Evolutionary conservation across 92 coral and sea anemone genomes (phyloP), one percentile per base, ranked within the genome.

Genomic region (Palythoa grandis): DNA sequence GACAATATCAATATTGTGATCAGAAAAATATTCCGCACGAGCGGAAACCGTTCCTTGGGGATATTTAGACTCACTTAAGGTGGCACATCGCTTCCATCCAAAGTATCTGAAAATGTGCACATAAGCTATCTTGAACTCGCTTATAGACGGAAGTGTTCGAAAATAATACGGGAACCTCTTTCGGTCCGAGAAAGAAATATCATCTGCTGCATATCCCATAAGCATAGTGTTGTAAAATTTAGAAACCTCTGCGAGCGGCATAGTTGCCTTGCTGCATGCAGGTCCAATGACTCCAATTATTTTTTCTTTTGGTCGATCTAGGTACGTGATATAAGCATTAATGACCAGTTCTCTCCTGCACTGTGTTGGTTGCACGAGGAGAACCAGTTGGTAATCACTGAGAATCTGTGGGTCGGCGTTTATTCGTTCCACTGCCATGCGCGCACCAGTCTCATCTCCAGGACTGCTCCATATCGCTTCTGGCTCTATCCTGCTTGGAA

Each of bases 131-230:
- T 93, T 93, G 82, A 91, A 93, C 79, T 91, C 96, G 72, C 90
- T 94, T 17, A 91, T 71, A 53, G 91, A 89, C 76, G 96, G 96
- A 86, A 88, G 90, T 67, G 96, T 93, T 75, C 94, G 94, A 83
- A 91, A 93, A 70, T 86, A 93, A 68, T 86, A 79, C 78, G 96
- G 96, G 66, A 87, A 93, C 67, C 79, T 87, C 69, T 79, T 70
- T 43, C 96, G 90, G 52, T 91, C 93, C 15, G 96, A 93, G 11
- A 93, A 83, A 1, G 93, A 89, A 38, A 93, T 91, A 76, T 93
- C 96, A 87, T 87, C 93, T 11, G 96, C 96, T 70, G 91, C 93
- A 54, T 93, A 93, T 37, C 96, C 94, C 96, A 93, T 87, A 24
- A 93, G 86, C n/a, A 93, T 77, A 52, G 92, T 89, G 82, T 93